A percentile compares a stretch with the other conserved stretches of the same genome.
Conservation (phyloP, 2,797 vertebrate species). For the Falco novaeseelandiae region DNA sequence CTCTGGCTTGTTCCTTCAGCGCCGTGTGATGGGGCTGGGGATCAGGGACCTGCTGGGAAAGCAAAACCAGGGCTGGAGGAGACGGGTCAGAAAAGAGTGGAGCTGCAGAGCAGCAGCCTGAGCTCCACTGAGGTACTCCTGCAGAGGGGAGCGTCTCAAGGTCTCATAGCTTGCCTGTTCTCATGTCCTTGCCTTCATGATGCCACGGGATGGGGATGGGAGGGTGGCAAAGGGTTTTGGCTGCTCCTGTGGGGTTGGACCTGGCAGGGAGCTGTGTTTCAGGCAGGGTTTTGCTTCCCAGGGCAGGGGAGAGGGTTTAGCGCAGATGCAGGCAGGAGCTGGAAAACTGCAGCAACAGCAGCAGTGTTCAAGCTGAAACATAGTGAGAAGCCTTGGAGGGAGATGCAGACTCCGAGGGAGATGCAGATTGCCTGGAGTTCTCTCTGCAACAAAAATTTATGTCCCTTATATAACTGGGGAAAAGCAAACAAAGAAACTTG, state of each 20-base stretch:
- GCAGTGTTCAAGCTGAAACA: neutral
- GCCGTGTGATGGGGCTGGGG: slow-evolving; percentile 8
- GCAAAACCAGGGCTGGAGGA: neutral
- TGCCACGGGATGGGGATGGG: neutral
- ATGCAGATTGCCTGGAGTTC: slow-evolving; percentile 16
- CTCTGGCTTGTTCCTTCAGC: neutral
- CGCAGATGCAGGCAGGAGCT: neutral
- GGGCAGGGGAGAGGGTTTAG: neutral
- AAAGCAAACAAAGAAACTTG: slow-evolving; percentile 59
- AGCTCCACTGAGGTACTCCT: neutral
- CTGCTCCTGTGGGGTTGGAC: neutral
- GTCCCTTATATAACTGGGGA: slow-evolving; percentile 45
- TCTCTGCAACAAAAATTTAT: slow-evolving; percentile 22
- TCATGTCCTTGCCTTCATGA: accelerated
- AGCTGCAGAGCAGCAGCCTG: slow-evolving; percentile 37
- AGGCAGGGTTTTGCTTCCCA: neutral
- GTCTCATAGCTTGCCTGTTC: neutral
- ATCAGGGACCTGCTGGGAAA: neutral
- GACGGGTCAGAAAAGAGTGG: accelerated
- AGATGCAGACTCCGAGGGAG: slow-evolving; percentile 4
- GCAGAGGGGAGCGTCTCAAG: neutral
- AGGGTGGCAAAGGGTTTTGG: neutral
- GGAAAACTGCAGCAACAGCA: slow-evolving; percentile 23
- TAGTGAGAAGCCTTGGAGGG: slow-evolving; percentile 3
- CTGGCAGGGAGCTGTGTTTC: neutral